Evolutionary conservation across 2,113 vertebrate genomes (phyloP).

Genomic region (Osmerus mordax): DNA sequence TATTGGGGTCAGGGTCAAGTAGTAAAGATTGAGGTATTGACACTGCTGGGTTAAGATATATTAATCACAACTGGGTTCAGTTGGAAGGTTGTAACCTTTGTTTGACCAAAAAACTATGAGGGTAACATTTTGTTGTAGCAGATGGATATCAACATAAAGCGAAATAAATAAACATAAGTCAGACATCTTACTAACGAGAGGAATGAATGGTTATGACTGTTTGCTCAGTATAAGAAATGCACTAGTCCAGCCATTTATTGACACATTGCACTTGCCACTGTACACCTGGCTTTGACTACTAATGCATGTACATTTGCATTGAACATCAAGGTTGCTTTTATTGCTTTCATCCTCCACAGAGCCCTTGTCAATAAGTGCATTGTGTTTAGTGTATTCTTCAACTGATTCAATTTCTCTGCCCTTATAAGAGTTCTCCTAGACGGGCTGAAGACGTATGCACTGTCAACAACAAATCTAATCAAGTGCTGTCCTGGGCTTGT

Average conservation of each 20-base stretch:
- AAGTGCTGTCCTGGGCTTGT: slow-evolving; percentile 35
- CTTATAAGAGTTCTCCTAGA: slow-evolving; percentile 36
- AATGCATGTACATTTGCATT: not conserved
- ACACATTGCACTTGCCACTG: slow-evolving; percentile 1
- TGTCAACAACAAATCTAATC: slow-evolving; percentile 68
- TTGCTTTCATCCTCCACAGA: slow-evolving; percentile 26
- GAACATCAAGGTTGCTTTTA: not conserved
- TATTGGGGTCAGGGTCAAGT: no score
- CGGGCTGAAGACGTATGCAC: slow-evolving; percentile 63
- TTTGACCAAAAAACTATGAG: no score
- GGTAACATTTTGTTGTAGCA: no score
- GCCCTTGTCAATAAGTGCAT: slow-evolving; percentile 56
- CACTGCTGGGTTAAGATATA: no score
- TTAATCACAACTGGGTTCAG: no score
- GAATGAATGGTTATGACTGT: no score
- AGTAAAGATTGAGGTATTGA: not conserved
- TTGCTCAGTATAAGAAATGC: no score
- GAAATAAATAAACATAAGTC: no score
- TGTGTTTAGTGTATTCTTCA: slow-evolving; percentile 41
- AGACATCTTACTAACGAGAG: no score
- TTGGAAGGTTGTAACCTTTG: no score
- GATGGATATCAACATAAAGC: no score
- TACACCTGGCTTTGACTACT: slow-evolving; percentile 19
- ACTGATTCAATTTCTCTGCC: slow-evolving; percentile 54
- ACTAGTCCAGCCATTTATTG: not conserved